Percentiles rank a stretch among this genome's conserved stretches.
Conservation (phyloP, 2,888 invertebrate genomes). For the Callimorpha dominula region DNA sequence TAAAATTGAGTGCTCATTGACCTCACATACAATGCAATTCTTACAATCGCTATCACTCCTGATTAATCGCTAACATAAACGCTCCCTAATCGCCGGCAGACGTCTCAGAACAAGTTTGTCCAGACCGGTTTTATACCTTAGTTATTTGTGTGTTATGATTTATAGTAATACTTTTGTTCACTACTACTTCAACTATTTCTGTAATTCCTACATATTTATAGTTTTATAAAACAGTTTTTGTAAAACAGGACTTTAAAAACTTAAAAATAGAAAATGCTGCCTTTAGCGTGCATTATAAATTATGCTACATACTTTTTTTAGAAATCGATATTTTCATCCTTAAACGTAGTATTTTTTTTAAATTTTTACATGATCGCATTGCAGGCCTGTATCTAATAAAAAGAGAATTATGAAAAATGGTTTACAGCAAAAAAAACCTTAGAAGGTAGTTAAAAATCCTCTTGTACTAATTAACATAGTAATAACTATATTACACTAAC, state of each 20-base stretch:
- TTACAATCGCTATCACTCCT: constrained; percentile 27
- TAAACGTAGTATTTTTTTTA: no score
- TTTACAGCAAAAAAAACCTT: background rate
- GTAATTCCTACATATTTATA: background rate
- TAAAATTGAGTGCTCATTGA: no score
- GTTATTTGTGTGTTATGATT: constrained; percentile 64
- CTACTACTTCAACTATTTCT: constrained; percentile 8
- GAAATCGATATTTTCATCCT: no score
- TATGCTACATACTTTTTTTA: no score
- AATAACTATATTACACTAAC: background rate
- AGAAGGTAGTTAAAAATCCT: background rate
- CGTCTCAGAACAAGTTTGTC: constrained; percentile 62
- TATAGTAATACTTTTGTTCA: constrained; percentile 62
- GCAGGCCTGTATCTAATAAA: no score
- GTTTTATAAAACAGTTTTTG: background rate
- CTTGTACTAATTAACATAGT: background rate
- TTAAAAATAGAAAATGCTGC: no score
- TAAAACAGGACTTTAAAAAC: no score
- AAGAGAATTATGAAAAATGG: background rate
- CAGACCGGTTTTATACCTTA: constrained; percentile 61
- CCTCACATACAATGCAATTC: no score
- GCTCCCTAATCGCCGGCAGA: constrained; percentile 56
- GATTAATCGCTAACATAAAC: constrained; percentile 23
- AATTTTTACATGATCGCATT: no score
- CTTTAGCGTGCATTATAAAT: no score